Conservation (phyloP, 2,888 invertebrate species). For the Ormyrus pomaceus region DNA sequence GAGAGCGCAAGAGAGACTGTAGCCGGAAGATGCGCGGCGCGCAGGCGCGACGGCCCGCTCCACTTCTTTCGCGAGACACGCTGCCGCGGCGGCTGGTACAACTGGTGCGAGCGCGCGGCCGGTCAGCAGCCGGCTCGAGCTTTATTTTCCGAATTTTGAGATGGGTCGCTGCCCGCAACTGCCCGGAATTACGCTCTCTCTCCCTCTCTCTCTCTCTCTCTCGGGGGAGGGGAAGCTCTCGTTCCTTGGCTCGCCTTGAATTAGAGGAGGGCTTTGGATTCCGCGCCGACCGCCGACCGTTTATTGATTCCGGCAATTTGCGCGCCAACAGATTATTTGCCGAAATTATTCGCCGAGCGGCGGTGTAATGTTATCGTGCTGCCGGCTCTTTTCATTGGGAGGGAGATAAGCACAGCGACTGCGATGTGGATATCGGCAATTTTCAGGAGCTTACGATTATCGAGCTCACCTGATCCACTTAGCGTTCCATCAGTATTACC, state of each 20-base stretch:
- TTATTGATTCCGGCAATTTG: constrained; percentile 18
- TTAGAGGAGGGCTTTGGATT: constrained; percentile 64
- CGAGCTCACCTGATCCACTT: too few relatives aligned
- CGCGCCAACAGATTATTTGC: constrained; percentile 59
- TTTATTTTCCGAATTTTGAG: constrained; percentile 12
- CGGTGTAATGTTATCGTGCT: background rate
- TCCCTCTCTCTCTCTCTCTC: too few relatives aligned
- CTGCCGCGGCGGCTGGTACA: too few relatives aligned
- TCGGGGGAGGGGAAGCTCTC: background rate
- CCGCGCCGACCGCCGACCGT: constrained; percentile 68
- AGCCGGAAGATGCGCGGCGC: too few relatives aligned
- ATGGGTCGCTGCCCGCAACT: background rate
- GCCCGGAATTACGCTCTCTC: background rate
- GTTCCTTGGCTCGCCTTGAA: background rate
- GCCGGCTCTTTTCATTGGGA: constrained; percentile 2
- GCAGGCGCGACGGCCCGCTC: too few relatives aligned
- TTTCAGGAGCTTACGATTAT: too few relatives aligned
- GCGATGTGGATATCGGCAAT: too few relatives aligned
- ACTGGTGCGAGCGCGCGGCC: too few relatives aligned
- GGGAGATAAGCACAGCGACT: background rate
- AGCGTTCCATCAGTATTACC: too few relatives aligned
- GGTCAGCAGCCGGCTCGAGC: too few relatives aligned
- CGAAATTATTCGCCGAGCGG: background rate
- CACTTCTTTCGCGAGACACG: too few relatives aligned
- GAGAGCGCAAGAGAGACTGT: constrained; percentile 57